phyloP scores from a whole-genome alignment of 1,140 invertebrate species.

The Camponotus floridanus region DNA sequence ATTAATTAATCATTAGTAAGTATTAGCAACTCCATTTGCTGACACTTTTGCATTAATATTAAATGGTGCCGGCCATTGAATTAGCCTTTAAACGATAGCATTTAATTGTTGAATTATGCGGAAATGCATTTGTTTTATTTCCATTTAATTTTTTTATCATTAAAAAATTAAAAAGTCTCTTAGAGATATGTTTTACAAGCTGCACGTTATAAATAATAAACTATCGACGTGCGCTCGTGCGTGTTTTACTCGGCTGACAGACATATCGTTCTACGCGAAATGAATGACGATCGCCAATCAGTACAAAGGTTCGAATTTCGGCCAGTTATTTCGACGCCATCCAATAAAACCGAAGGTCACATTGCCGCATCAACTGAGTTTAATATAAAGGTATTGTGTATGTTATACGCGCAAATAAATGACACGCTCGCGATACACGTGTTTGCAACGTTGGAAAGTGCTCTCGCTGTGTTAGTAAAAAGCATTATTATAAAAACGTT shows the following conservation, averaged over 20 bases:
- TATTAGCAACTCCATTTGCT: slow-evolving; percentile 65
- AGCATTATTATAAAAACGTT: slow-evolving; percentile 9
- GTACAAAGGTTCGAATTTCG: slow-evolving; percentile 60
- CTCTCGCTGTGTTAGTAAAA: neutral
- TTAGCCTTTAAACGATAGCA: slow-evolving; percentile 37
- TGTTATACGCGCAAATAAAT: slow-evolving; percentile 19
- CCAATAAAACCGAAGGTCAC: slow-evolving; percentile 63
- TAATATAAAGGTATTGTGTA: slow-evolving; percentile 47
- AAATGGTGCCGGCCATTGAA: slow-evolving; percentile 1
- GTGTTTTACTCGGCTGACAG: slow-evolving; percentile 29
- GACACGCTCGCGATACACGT: slow-evolving; percentile 23
- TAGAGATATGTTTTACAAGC: neutral
- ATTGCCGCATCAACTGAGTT: slow-evolving; percentile 45
- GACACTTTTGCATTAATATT: slow-evolving; percentile 49
- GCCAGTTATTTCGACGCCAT: slow-evolving; percentile 48
- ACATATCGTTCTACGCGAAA: slow-evolving; percentile 34
- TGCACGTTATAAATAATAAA: slow-evolving; percentile 36
- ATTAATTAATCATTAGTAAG: slow-evolving; percentile 74
- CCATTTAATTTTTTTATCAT: neutral
- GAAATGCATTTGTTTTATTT: neutral
- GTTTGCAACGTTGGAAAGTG: slow-evolving; percentile 1
- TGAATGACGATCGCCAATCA: slow-evolving; percentile 56
- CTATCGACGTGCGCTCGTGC: neutral
- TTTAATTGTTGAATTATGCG: slow-evolving; percentile 44
- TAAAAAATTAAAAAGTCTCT: neutral